Evolutionary conservation across 2,113 vertebrate species (phyloP).

Genomic region (Onychorhynchus coronatus): DNA sequence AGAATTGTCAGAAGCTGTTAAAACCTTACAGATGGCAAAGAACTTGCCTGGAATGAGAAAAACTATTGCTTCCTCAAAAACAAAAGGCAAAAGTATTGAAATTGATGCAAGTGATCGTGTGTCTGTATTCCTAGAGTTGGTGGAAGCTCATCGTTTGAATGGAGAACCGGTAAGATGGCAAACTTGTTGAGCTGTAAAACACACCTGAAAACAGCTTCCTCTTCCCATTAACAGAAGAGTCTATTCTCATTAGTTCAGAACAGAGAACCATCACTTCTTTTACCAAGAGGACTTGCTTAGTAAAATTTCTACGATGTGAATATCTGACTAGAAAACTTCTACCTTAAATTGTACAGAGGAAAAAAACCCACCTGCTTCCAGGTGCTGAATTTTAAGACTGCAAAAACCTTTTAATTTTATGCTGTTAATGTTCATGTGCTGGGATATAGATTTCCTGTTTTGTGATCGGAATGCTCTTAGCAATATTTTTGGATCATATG

Average conservation of each 20-base stretch:
- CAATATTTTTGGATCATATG: neutral
- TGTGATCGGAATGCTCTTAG: neutral
- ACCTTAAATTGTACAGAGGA: neutral
- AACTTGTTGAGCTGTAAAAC: neutral
- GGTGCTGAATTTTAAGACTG: neutral
- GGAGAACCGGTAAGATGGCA: slow-evolving; percentile 84
- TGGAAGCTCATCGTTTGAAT: slow-evolving; percentile 88
- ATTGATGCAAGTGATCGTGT: slow-evolving; percentile 83
- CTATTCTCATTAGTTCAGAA: neutral
- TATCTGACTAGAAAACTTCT: neutral
- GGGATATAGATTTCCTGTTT: neutral
- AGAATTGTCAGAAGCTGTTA: slow-evolving; percentile 88
- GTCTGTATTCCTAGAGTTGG: slow-evolving; percentile 90
- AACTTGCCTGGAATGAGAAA: slow-evolving; percentile 88
- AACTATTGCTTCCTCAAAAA: slow-evolving; percentile 75
- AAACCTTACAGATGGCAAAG: slow-evolving; percentile 93
- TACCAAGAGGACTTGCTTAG: neutral
- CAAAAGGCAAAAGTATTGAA: slow-evolving; percentile 78
- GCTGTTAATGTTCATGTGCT: neutral
- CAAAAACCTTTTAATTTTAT: neutral
- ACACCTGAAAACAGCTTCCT: neutral
- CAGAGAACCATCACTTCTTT: neutral
- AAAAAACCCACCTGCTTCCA: neutral
- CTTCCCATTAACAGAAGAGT: neutral
- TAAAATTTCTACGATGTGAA: neutral